Conservation (phyloP, 2,888 invertebrate genomes). For the Aricia artaxerxes region DNA sequence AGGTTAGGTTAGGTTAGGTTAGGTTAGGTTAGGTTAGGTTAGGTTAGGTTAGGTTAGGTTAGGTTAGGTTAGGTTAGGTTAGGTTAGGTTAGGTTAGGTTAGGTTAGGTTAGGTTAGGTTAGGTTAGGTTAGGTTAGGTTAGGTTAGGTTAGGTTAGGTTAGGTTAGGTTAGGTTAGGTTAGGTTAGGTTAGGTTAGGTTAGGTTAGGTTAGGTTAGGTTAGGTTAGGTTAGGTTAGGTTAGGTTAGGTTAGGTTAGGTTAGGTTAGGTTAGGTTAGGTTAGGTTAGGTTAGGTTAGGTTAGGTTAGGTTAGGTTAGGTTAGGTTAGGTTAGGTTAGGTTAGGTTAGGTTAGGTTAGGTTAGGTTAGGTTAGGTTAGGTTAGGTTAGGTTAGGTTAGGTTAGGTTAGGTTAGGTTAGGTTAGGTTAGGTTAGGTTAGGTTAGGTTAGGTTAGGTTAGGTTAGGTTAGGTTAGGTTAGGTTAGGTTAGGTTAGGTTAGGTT, state of each 20-base stretch:
- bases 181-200: conserved; percentile 39
- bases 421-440: conserved; percentile 37
- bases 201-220: conserved; percentile 39
- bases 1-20: too few species aligned
- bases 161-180: conserved; percentile 38
- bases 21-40: conserved; percentile 42
- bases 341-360: conserved; percentile 16
- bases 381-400: conserved; percentile 34
- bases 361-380: conserved; percentile 20
- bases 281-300: conserved; percentile 30
- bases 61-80: conserved; percentile 40
- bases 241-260: conserved; percentile 36
- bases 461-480: conserved; percentile 32
- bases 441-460: conserved; percentile 20
- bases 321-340: conserved; percentile 20
- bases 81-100: conserved; percentile 40
- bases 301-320: conserved; percentile 13
- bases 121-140: conserved; percentile 41
- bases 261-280: conserved; percentile 33
- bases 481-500: conserved; percentile 37
- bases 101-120: conserved; percentile 40
- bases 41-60: conserved; percentile 40
- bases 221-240: conserved; percentile 34
- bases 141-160: conserved; percentile 41
- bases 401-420: conserved; percentile 37